phyloP scores from a whole-genome alignment of 2,113 vertebrate genomes.

The Prinia subflava region DNA sequence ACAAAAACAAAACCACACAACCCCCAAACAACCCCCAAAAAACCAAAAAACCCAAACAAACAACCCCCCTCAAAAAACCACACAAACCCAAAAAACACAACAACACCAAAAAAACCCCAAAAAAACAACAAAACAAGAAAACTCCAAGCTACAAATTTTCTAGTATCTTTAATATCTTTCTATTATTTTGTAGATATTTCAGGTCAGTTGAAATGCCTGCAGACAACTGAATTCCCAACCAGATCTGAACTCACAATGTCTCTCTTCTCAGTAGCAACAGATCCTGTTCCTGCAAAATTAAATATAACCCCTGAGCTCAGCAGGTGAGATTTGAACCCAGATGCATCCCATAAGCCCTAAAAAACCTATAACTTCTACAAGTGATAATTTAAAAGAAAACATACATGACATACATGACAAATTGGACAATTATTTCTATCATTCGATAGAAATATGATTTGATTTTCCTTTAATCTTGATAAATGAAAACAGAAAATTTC shows the following conservation, averaged over 20 bases:
- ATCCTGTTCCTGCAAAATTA: background rate
- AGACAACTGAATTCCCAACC: background rate
- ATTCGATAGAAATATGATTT: background rate
- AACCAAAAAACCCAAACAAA: background rate
- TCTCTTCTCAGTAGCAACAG: background rate
- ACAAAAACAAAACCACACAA: no score
- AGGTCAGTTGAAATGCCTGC: background rate
- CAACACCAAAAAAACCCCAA: no score
- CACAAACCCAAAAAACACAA: no score
- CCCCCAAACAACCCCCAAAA: no score
- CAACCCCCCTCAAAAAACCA: no score
- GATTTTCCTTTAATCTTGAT: background rate
- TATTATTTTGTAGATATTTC: background rate
- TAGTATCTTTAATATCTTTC: background rate
- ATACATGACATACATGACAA: background rate
- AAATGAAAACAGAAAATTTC: background rate
- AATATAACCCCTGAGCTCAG: background rate
- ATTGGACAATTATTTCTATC: background rate
- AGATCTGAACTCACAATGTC: background rate
- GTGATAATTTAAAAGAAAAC: background rate
- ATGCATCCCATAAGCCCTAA: background rate
- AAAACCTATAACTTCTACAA: background rate
- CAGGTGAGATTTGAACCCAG: background rate
- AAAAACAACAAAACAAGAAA: background rate
- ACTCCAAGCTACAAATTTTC: background rate